Percentiles rank a stretch among this genome's conserved stretches.
phyloP scores from a whole-genome alignment of 2,113 vertebrate species.

The Brachyistius frenatus region DNA sequence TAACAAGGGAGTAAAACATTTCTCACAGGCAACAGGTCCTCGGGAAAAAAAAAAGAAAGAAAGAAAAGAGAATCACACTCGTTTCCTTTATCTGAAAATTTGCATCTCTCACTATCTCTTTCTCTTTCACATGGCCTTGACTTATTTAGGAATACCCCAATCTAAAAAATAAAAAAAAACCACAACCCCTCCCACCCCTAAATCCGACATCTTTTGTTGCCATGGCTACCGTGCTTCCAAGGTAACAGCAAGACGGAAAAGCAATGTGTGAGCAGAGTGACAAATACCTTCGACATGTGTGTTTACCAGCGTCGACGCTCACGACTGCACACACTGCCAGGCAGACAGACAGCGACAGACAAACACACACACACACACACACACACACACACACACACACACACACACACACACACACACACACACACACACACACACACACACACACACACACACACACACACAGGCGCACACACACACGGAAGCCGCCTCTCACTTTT shows the following conservation, averaged over 20 bases:
- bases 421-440: not conserved
- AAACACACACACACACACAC: not conserved
- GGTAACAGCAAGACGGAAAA: constrained; percentile 84
- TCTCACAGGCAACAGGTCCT: constrained; percentile 68
- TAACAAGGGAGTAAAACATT: constrained; percentile 12
- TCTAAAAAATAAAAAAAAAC: constrained; percentile 38
- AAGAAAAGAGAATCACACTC: not conserved
- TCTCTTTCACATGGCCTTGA: constrained; percentile 52
- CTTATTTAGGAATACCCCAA: constrained; percentile 67
- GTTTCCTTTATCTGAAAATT: not conserved
- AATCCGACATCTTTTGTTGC: constrained; percentile 82
- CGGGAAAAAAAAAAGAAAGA: no score
- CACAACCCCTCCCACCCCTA: constrained; percentile 53
- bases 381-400: no score
- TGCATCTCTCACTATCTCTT: constrained; percentile 4
- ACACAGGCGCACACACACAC: not conserved
- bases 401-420: not conserved
- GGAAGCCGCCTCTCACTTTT: constrained; percentile 8
- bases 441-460: constrained; percentile 7
- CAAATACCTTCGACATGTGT: constrained; percentile 79
- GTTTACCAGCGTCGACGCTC: constrained; percentile 55
- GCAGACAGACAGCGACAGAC: constrained; percentile 7
- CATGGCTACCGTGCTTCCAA: constrained; percentile 85
- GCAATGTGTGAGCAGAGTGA: constrained; percentile 83
- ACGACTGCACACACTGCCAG: constrained; percentile 9